Percentiles rank a stretch among this genome's conserved stretches.
Conservation (phyloP, 2,888 invertebrate species). For the Cosmopolites sordidus region DNA sequence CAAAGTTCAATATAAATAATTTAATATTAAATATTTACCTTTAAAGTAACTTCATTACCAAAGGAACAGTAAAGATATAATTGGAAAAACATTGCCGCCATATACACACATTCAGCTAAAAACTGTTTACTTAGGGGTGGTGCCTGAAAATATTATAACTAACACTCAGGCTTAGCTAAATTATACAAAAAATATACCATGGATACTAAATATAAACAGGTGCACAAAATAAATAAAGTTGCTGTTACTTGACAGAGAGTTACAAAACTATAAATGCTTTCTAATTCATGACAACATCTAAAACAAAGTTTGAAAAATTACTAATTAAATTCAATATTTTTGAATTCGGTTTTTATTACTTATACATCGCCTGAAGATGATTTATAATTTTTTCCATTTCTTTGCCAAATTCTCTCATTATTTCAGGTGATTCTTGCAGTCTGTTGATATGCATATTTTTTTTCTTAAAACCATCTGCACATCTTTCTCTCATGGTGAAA, state of each 20-base stretch:
- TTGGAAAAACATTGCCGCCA: constrained; percentile 42
- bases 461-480: constrained; percentile 19
- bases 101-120: constrained; percentile 40
- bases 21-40: constrained; percentile 29
- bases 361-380: constrained; percentile 40
- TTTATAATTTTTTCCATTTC: constrained; percentile 39
- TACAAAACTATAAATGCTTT: constrained; percentile 37
- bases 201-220: constrained; percentile 37
- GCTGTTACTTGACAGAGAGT: constrained; percentile 41
- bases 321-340: neutral
- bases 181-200: too few relatives aligned
- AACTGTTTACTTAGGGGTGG: constrained; percentile 41
- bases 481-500: constrained; percentile 33
- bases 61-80: constrained; percentile 36
- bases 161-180: too few relatives aligned
- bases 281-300: constrained; percentile 38
- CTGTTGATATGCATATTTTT: constrained; percentile 4
- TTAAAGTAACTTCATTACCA: constrained; percentile 43
- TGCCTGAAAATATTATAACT: constrained; percentile 29
- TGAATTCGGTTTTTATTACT: constrained; percentile 28
- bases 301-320: constrained; percentile 16
- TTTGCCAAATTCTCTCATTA: constrained; percentile 31
- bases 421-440: constrained; percentile 20
- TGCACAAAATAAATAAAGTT: constrained; percentile 42
- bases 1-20: too few relatives aligned